Percentiles rank a stretch among this genome's conserved stretches.
phyloP scores from a whole-genome alignment of 2,113 vertebrate genomes.

The Vimba vimba region DNA sequence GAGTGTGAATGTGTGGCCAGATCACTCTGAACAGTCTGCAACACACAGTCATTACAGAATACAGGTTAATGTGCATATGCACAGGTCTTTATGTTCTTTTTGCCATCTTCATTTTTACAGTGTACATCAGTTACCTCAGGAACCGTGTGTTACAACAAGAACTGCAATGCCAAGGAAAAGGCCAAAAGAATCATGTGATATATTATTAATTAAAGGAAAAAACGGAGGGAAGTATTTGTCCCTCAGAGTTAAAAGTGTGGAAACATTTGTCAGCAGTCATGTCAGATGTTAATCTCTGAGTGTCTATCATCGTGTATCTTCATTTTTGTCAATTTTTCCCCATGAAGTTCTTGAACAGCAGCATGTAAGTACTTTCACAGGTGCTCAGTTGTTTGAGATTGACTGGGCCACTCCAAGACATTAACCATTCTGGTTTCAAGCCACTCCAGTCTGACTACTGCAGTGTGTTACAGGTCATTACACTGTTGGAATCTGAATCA shows the following conservation, averaged over 20 bases:
- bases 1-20: slow-evolving; percentile 11
- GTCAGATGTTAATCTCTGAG: background rate
- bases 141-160: background rate
- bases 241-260: too few species aligned
- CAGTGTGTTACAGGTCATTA: background rate
- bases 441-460: background rate
- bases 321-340: background rate
- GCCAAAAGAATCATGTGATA: background rate
- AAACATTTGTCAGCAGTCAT: background rate
- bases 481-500: background rate
- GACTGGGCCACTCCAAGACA: background rate
- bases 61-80: background rate
- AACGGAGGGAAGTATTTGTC: background rate
- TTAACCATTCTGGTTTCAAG: background rate
- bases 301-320: slow-evolving; percentile 4
- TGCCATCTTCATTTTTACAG: background rate
- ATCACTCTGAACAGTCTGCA: background rate
- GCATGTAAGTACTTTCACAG: background rate
- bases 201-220: background rate
- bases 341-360: background rate
- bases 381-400: background rate
- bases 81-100: background rate
- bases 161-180: background rate
- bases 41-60: background rate
- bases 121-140: background rate